These are phyloP conservation scores for Caenorhabditis parvicauda DNA, from an alignment of 2,888 invertebrate genomes.

Conservation along the genomic window DNA sequence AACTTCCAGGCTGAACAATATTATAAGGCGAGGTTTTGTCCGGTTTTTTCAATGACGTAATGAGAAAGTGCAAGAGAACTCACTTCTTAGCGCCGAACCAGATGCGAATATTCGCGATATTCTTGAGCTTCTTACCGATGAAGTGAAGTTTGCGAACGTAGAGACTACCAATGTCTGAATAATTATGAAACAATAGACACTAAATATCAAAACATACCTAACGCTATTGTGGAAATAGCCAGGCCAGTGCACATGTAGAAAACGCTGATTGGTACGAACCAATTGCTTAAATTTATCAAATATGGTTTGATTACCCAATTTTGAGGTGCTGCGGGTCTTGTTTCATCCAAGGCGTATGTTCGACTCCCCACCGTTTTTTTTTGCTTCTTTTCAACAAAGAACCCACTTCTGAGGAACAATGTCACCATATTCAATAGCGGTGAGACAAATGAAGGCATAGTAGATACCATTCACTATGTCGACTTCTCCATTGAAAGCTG, in stretches of 20 bases:
- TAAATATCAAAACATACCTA: slow-evolving; percentile 34
- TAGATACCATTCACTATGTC: slow-evolving; percentile 61
- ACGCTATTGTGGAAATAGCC: slow-evolving; percentile 58
- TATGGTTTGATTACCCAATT: not conserved
- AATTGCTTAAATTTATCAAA: slow-evolving; percentile 34
- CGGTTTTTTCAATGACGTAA: not conserved
- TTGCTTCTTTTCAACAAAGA: not conserved
- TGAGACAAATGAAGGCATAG: slow-evolving; percentile 56
- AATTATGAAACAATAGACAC: not conserved
- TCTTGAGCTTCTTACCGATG: slow-evolving; percentile 48
- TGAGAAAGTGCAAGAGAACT: slow-evolving; percentile 2
- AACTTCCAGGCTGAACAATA: slow-evolving; percentile 47
- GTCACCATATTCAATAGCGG: slow-evolving; percentile 60
- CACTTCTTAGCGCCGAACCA: slow-evolving; percentile 60
- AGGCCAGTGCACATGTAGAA: slow-evolving; percentile 58
- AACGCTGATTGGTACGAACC: slow-evolving; percentile 53
- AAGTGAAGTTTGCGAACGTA: slow-evolving; percentile 59
- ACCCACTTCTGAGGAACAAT: slow-evolving; percentile 53
- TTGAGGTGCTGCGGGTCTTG: too few relatives aligned
- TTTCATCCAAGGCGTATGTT: too few relatives aligned
- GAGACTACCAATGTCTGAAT: slow-evolving; percentile 53
- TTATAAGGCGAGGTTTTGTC: not conserved
- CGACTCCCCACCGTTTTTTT: too few relatives aligned
- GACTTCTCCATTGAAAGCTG: slow-evolving; percentile 42
- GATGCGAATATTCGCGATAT: slow-evolving; percentile 54